Evolutionary conservation across 2,888 invertebrate genomes (phyloP), one percentile per base, ranked within the genome.

Genomic region (Creontiades dilutus): DNA sequence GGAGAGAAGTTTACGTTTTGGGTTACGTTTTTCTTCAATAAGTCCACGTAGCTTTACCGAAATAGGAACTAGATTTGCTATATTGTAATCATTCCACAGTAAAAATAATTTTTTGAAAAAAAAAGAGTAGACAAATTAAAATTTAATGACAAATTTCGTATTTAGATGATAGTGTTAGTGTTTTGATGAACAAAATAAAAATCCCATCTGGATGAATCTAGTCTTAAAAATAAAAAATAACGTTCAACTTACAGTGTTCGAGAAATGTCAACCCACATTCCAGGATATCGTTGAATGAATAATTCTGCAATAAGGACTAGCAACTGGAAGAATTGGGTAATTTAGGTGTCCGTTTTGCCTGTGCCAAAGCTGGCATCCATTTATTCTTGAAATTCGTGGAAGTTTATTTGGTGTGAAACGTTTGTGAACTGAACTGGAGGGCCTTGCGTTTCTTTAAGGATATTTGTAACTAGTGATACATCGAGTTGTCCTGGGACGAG

Each of bases 71-170:
- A 68, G 68, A 68, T 5, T 12, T 68, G 68, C 57, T 57, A n/a
- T 68, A 68, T 68, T 68, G 68, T 68, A 68, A 68, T 68, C 68
- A 68, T 68, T 68, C 68, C 68, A 68, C 23, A 68, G 68, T 37
- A 37, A 37, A 37, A 37, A 37, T 4, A 5, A 27, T 12, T 68
- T 68, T 68, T 27, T 68, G 0, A 23, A 68, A 23, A 68, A 68
- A 68, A 68, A 68, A 23, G 12, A 23, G 23, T 5, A 12, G 27
- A 68, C 23, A 7, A 23, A 23, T 11, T 0, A 23, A 7, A 12
- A 4, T 23, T 68, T 23, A 68, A 68, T 23, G 23, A 5, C 3
- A 23, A 68, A 23, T 52, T 12, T 68, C 68, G n/a, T 23, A 68
- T 27, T 68, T 68, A 68, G 68, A 11, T 27, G 9, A 23, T 68